Conservation (phyloP, 2,888 invertebrate genomes). For the Geotrupes spiniger region DNA sequence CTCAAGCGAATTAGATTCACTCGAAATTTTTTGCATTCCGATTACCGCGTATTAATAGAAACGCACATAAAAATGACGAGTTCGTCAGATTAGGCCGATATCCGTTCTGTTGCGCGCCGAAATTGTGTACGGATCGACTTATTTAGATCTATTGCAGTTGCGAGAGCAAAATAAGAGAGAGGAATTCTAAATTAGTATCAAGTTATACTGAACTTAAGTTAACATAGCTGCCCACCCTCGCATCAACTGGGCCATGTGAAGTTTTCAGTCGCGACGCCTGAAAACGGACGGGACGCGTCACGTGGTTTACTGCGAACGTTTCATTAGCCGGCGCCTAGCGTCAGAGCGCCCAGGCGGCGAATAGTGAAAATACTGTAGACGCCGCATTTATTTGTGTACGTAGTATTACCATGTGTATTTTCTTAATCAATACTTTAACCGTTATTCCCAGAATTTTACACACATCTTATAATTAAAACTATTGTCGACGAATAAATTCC, state of each 20-base stretch:
- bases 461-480: slow-evolving; percentile 12
- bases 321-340: slow-evolving; percentile 21
- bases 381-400: slow-evolving; percentile 27
- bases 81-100: no score
- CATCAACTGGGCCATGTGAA: slow-evolving; percentile 36
- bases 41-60: no score
- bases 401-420: slow-evolving; percentile 29
- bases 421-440: slow-evolving; percentile 32
- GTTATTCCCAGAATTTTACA: slow-evolving; percentile 29
- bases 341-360: slow-evolving; percentile 31
- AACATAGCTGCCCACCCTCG: slow-evolving; percentile 49
- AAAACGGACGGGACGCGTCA: slow-evolving; percentile 22
- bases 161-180: slow-evolving; percentile 25
- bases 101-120: no score
- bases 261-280: slow-evolving; percentile 34
- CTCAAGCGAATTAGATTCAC: slow-evolving; percentile 27
- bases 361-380: slow-evolving; percentile 29
- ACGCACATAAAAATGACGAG: no score
- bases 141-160: slow-evolving; percentile 25
- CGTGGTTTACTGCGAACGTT: slow-evolving; percentile 27
- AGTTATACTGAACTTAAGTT: slow-evolving; percentile 48
- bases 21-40: neutral
- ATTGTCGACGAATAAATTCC: no score
- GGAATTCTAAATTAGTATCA: slow-evolving; percentile 38
- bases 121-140: slow-evolving; percentile 11